phyloP scores from a whole-genome alignment of 2,113 vertebrate genomes.

The Myotis yumanensis region DNA sequence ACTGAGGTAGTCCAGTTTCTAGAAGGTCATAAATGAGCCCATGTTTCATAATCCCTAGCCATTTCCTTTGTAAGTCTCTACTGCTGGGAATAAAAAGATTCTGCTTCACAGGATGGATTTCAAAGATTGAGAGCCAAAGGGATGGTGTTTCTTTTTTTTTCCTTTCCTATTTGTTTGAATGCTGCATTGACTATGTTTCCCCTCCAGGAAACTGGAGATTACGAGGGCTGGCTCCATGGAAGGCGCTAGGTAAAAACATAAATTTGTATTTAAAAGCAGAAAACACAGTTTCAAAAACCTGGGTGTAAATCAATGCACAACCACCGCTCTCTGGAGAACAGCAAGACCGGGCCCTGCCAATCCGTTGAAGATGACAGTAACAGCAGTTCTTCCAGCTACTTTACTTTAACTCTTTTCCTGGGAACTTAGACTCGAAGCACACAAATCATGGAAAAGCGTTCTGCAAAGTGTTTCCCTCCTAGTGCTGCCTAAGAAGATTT shows the following conservation, averaged over 20 bases:
- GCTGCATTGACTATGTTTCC: neutral
- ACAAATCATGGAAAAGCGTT: conserved; percentile 64
- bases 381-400: neutral
- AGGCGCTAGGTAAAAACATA: neutral
- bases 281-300: neutral
- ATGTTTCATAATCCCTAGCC: neutral
- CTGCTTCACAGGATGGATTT: neutral
- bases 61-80: neutral
- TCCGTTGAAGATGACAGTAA: neutral
- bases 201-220: conserved; percentile 3
- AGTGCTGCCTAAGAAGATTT: neutral
- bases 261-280: conserved; percentile 12
- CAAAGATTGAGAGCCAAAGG: neutral
- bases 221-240: neutral
- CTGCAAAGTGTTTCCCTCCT: conserved; percentile 14
- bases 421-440: neutral
- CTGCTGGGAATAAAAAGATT: neutral
- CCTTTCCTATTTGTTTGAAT: neutral
- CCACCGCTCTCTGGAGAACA: neutral
- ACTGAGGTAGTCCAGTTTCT: neutral
- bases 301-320: neutral
- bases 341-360: neutral
- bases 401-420: conserved; percentile 38
- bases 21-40: neutral
- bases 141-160: neutral